phyloP scores from a whole-genome alignment of 2,797 vertebrate species.

The Paedocypris micromegethes region DNA sequence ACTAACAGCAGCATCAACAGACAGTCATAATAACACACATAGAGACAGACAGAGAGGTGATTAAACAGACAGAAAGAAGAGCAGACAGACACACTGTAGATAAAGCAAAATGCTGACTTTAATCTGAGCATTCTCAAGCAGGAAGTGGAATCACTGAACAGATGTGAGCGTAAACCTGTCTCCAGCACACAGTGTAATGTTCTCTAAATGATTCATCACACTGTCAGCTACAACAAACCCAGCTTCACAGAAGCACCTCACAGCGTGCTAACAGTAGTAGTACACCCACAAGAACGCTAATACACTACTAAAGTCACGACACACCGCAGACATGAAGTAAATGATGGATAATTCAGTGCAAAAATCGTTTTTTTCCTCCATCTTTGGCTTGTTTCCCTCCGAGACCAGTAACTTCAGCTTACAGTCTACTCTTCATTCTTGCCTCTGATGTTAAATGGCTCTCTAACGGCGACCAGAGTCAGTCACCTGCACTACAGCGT shows the following conservation, averaged over 20 bases:
- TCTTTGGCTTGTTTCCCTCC: not conserved
- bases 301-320: no score
- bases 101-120: no score
- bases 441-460: constrained; percentile 9
- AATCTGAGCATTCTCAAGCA: not conserved
- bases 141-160: constrained; percentile 15
- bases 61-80: no score
- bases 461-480: constrained; percentile 15
- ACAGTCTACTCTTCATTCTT: not conserved
- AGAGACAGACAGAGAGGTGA: no score
- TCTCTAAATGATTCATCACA: constrained; percentile 25
- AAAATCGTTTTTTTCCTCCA: not conserved
- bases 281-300: not conserved
- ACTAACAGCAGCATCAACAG: no score
- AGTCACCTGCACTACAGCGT: constrained; percentile 20
- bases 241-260: not conserved
- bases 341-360: not conserved
- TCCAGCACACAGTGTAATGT: constrained; percentile 7
- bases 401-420: not conserved
- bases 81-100: no score
- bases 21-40: no score
- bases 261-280: not conserved
- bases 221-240: constrained; percentile 12
- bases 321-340: no score
- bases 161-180: constrained; percentile 9